These are phyloP conservation scores for Turritopsis rubra DNA, from an alignment of 30 jellyfish, hydroid and myxozoan genomes.

Conservation along the genomic window DNA sequence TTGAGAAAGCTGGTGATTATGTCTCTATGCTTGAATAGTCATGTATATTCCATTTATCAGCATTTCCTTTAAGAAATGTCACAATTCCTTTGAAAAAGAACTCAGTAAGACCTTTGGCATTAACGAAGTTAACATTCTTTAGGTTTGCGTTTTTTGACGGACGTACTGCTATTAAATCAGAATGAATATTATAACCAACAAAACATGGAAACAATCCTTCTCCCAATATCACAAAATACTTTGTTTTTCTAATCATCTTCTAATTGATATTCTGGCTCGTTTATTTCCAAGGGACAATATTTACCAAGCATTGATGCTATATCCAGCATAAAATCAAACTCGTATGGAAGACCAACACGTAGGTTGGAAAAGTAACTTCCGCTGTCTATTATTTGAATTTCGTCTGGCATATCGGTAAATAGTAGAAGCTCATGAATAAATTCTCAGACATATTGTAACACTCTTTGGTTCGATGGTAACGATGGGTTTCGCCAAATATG, in stretches of 20 bases:
- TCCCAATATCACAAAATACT: not conserved
- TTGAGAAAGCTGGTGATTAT: constrained; percentile 4
- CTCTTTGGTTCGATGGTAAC: not conserved
- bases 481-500: constrained; percentile 6
- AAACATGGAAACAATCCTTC: not conserved
- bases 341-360: constrained; percentile 13
- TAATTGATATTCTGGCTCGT: not conserved
- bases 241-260: not conserved
- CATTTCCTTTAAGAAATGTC: not conserved
- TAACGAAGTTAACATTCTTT: not conserved
- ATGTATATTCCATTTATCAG: not conserved
- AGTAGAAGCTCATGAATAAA: not conserved
- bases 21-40: not conserved
- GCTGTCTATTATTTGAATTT: not conserved
- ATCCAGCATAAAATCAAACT: constrained; percentile 7
- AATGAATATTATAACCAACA: not conserved
- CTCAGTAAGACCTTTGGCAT: not conserved
- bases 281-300: not conserved
- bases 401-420: not conserved
- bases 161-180: not conserved
- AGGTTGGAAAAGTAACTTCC: not conserved
- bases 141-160: not conserved
- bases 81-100: not conserved
- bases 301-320: not conserved
- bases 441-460: not conserved